Evolutionary conservation across 2,888 invertebrate genomes (phyloP), one percentile per base, ranked within the genome.

Genomic region (Lasioglossum malachurum): DNA sequence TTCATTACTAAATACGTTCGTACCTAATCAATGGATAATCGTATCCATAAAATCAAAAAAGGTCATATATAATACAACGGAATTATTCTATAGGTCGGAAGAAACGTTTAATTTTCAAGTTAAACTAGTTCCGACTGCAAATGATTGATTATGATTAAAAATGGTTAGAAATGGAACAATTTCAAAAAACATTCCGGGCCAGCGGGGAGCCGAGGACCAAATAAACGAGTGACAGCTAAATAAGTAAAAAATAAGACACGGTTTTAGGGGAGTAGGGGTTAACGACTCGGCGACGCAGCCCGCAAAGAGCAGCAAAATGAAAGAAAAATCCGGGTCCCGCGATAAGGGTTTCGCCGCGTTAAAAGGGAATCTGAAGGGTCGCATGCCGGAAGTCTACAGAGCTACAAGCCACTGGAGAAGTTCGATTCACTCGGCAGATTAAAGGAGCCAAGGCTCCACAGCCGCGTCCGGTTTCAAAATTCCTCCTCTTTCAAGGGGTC

Each of bases 381-480:
- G 67, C 67, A 67, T 67, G 35, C 35, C 67, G 35, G 35, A 23
- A 67, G 35, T 64, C 64, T 31, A 7, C 27, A 60, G 60, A n/a
- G n/a, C 12, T 57, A 14, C 14, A 4, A 7, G 67, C 67, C 35
- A 35, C 67, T 23, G 7, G 2, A 19, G 31, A 67, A 23, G 35
- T 67, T 67, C 67, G 67, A 67, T 67, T 67, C 67, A 4, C 67
- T 19, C 3, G 67, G 19, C 23, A 38, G 67, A 67, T 67, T 67
- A 67, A 67, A 67, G 67, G 67, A 67, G 67, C 1, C 10, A 7
- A 8, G 7, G 67, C 10, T 35, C n/a, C n/a, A n/a, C n/a, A 10
- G 8, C 19, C 67, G 67, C 35, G 67, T 67, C 67, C 67, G 35
- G 35, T 67, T 67, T 67, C 35, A 67, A 67, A 67, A 67, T 67